Evolutionary conservation across 2,888 invertebrate genomes (phyloP), one percentile per base, ranked within the genome.

Genomic region (Morpho achilles): DNA sequence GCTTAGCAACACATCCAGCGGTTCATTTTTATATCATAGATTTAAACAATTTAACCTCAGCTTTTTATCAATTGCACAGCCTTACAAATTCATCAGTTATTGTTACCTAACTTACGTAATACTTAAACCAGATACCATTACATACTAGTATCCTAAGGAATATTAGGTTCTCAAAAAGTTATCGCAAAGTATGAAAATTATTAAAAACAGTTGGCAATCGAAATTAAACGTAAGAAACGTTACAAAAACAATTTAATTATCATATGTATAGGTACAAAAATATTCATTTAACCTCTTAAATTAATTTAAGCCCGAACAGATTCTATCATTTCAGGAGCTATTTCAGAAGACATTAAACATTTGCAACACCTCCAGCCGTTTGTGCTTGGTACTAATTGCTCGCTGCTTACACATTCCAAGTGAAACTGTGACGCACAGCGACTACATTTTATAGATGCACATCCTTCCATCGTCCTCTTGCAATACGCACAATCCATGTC

Each of bases 361-460:
- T 77, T 76, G 69, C 78, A 77, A 73, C 85, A 86, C 32, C 76
- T 67, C 86, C 85, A 85, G 68, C 66, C 76, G 70, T 85, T 86
- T 10, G 71, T 77, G 69, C 68, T 77, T 5, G 84, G 79, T 7
- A 76, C 67, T 58, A 77, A 70, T 49, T 79, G 75, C 56, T 80
- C 80, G 60, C 76, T 77, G 68, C 74, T 78, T 62, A 82, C 75
- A 63, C 86, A 87, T 69, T 81, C 85, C 69, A 86, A 70, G 73
- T 87, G 87, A 71, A 73, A 87, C 52, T 84, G 82, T 0, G 83
- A 82, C 22, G 76, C 70, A 66, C 87, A 87, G 49, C 69, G 63
- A 67, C 86, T 86, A 73, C 87, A 87, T 60, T 82, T 84, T 54
- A 87, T 83, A 0, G 79, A 81, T 10, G 86, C 85, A 62, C 80